Base-by-base conservation (phyloP, 2,888 invertebrate species). In the Ernsta delagoae region DNA sequence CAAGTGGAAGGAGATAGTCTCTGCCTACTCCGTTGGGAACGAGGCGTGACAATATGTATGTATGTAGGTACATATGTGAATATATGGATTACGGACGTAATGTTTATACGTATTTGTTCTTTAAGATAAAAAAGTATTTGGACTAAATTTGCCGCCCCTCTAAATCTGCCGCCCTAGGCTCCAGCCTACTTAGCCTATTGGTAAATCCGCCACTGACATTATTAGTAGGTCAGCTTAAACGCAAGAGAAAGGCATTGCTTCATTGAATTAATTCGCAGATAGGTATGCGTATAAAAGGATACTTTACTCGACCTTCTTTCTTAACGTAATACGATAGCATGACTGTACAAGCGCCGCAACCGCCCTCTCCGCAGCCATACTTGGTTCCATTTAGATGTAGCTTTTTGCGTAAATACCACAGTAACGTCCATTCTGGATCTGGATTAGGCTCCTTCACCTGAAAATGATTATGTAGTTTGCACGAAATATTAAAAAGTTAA, bases 261-360 rank as follows among this genome's bases (percentile, higher is more conserved):
- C 24, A 24, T 24, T 24, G 24, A 24, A 24, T 24, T 24, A 24
- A 24, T 24, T 24, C 24, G 24, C 24, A 24, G 24, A 24, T 24
- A 24, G 24, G 24, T 24, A 3, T 24, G 24, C 3, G 24, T 64
- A 34, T 2, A 36, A 90, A 92, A 93, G 92, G 93, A 93, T 93
- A 93, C 93, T 82, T 71, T 5, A 88, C 72, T 83, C 80, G 86
- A 59, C 95, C 94, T n/a, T 91, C 94, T 43, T 78, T 83, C 1
- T 96, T 93, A 79, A 97, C 95, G 78, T 95, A 95, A 83, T 95
- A 96, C 45, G 98, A 98, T 31, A 98, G 93, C 97, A 99, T 98
- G 12, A 99, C 98, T 0, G 98, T 99, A 82, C 99, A 99, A 0
- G 98, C 98, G 0, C 99, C 99, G 82, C 99, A 99, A 16, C 98